Evolutionary conservation across 2,797 vertebrate genomes (phyloP), one percentile per base, ranked within the genome.

Genomic region (Cuculus canorus): DNA sequence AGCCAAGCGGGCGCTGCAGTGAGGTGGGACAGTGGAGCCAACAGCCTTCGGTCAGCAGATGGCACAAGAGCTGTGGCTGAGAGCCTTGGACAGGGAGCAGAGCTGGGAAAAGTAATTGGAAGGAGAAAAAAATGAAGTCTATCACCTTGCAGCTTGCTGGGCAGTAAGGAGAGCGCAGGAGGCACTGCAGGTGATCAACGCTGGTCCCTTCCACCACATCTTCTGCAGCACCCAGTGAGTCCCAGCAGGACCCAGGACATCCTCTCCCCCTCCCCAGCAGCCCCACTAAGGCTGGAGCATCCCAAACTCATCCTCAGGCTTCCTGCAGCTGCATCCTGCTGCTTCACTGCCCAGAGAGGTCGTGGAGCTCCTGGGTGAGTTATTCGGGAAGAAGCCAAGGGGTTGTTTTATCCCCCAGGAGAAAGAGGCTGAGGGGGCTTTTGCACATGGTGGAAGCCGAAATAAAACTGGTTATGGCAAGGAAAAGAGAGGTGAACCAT

Each of bases 31-130:
- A 30, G 3, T 1, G 14, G 56, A 84, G 47, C 39, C 50, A 2
- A 43, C 17, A 10, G 56, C 35, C 17, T 11, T n/a, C 7, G 48
- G 91, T 86, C 96, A 39, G 95, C 79, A 97, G 96, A 7, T 83
- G 96, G 96, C 89, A 92, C 83, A 96, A 85, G 91, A 94, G 71
- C 72, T 11, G 30, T 48, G 86, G 72, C 57, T 37, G 80, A 82
- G 60, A 5, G 24, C 33, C 47, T 56, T 7, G 66, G 65, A 48
- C 22, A 39, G 35, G 37, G 54, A 69, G 50, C n/a, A 11, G 85
- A 69, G 48, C 45, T 25, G 80, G 59, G 22, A 17, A 28, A 15
- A 17, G 4, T 1, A 18, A 14, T 0, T 4, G 33, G 39, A 47
- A 17, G 47, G 32, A 43, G 4, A 12, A 10, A 28, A 21, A 60